Evolutionary conservation across 1,140 invertebrate species (phyloP), one percentile per base, ranked within the genome.

Genomic region (Trachymyrmex cornetzi): DNA sequence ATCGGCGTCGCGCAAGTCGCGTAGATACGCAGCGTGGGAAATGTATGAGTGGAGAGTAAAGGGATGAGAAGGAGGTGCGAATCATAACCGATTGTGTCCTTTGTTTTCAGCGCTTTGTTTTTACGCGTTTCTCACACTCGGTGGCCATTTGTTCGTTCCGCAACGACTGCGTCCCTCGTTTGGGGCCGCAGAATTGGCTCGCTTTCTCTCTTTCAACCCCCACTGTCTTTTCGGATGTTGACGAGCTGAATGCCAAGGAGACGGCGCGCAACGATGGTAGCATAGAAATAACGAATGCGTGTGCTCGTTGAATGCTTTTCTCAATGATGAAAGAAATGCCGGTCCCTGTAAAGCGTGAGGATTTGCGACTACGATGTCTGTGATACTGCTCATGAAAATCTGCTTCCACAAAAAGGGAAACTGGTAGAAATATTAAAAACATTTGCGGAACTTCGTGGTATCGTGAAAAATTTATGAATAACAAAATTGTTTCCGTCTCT

Each of bases 51-150:
- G 19, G 61, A 11, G n/a, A 61, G 27, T 34, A 55, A 38, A 27
- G 48, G 38, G 53, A 30, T 74, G 75, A 81, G 75, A 57, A 74
- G 81, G 88, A 86, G 84, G 89, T 69, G 86, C 86, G 87, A 91
- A 92, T 91, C 89, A 90, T 91, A 90, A 90, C 89, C 86, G 90
- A 92, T 92, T 90, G 91, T 92, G 91, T 92, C 87, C 57, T 88
- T 89, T 91, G 90, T 91, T 88, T 75, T 87, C 87, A 81, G 66
- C 79, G 90, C 86, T 91, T 92, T 92, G 89, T 91, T 92, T 86
- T 87, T 80, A 67, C 75, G 77, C 86, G 85, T 88, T 77, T 88
- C 84, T 84, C 71, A 50, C 85, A 81, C 91, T 90, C 66, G 66
- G 30, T 57, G 75, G 69, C 75, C 89, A 88, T 92, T 90, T 90